Percentiles rank a stretch among this genome's conserved stretches.
phyloP scores from a whole-genome alignment of 1,140 invertebrate genomes.

The Eupeodes corollae region DNA sequence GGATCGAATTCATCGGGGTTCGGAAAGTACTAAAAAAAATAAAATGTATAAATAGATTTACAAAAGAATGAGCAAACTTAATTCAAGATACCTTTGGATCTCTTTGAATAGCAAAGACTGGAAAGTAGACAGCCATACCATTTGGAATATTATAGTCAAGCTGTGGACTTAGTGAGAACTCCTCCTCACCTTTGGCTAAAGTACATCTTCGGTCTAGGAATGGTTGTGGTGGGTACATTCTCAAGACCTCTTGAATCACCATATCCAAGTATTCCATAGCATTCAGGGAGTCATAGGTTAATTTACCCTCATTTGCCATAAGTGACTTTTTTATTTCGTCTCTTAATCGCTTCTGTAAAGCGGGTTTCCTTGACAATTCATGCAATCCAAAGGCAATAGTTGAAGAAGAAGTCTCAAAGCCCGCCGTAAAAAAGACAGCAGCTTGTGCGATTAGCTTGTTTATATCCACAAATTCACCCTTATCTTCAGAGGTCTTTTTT shows the following conservation, averaged over 20 bases:
- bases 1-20: slow-evolving; percentile 41
- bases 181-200: slow-evolving; percentile 4
- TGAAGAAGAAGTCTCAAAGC: slow-evolving; percentile 52
- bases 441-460: slow-evolving; percentile 52
- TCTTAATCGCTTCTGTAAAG: slow-evolving; percentile 42
- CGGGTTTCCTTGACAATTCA: slow-evolving; percentile 45
- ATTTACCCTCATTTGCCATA: slow-evolving; percentile 13
- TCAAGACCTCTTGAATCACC: slow-evolving; percentile 43
- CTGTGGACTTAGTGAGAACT: slow-evolving; percentile 15
- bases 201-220: slow-evolving; percentile 41
- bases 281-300: slow-evolving; percentile 34
- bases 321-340: slow-evolving; percentile 40
- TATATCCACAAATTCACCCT: slow-evolving; percentile 32
- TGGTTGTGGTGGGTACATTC: slow-evolving; percentile 47
- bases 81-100: slow-evolving; percentile 31
- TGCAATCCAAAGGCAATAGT: slow-evolving; percentile 43
- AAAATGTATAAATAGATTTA: background rate
- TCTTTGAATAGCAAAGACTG: slow-evolving; percentile 26
- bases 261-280: slow-evolving; percentile 39
- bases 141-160: slow-evolving; percentile 25
- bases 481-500: slow-evolving; percentile 24
- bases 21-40: slow-evolving; percentile 24
- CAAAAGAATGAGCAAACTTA: background rate
- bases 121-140: slow-evolving; percentile 26
- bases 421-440: slow-evolving; percentile 48